Evolutionary conservation across 1,140 invertebrate species (phyloP), one percentile per base, ranked within the genome.

Genomic region (Heliconius nattereri): DNA sequence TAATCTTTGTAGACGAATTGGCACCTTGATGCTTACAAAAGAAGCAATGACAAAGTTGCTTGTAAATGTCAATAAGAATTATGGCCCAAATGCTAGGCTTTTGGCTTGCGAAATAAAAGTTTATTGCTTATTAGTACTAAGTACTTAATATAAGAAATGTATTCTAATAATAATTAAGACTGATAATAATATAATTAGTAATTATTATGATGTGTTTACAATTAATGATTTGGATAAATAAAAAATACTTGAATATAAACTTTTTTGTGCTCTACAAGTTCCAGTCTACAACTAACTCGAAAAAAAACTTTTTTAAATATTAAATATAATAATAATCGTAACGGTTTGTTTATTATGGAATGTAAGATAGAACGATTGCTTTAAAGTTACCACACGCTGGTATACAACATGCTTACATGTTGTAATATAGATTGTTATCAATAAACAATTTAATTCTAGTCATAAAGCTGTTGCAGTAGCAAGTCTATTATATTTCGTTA

Each of bases 371-470:
- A 77, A 70, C 26, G 75, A 72, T 80, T 80, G 40, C 79, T 52
- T 23, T 66, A 23, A 76, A 57, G 49, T 70, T 66, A 71, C 71
- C 76, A 73, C 66, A 77, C 60, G 75, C 79, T 32, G 75, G 78
- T 74, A 72, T 74, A 79, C 57, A 74, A 74, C 71, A 73, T 32
- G 52, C 73, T 9, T 45, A 49, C 73, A n/a, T 80, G 75, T 76
- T 60, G 79, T 73, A 80, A 80, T 74, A 70, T 29, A 80, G 79
- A 80, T 80, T 37, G 1, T 77, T 40, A 80, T 80, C 79, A 66
- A 73, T 77, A 75, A 35, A 75, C 79, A 49, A 75, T 80, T 80
- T 80, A 80, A 54, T 78, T 78, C 76, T 73, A 76, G 32, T 80
- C 71, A 54, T 77, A 77, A 77, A 74, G 60, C 72, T 80, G 73